phyloP scores from a whole-genome alignment of 2,797 vertebrate species.

The Pseudocheirus occidentalis region DNA sequence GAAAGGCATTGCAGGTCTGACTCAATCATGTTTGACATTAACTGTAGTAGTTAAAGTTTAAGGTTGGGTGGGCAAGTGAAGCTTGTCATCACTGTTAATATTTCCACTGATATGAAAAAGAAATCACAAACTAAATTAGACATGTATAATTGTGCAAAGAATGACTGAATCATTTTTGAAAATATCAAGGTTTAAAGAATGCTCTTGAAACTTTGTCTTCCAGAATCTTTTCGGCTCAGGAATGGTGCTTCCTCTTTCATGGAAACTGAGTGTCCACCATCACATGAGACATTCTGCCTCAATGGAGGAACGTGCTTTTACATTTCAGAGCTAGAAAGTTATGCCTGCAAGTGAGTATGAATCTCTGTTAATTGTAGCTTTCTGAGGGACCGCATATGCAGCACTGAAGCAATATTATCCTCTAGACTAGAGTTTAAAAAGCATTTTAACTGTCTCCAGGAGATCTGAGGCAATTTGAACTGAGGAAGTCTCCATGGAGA shows the following conservation, averaged over 20 bases:
- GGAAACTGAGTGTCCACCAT: slow-evolving; percentile 87
- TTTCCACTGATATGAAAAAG: not conserved
- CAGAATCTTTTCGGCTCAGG: slow-evolving; percentile 73
- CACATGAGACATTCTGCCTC: slow-evolving; percentile 91
- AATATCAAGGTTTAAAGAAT: slow-evolving; percentile 6
- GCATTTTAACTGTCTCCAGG: not conserved
- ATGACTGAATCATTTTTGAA: slow-evolving; percentile 21
- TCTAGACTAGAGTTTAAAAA: not conserved
- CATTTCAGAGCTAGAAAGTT: slow-evolving; percentile 88
- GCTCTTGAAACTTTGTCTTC: slow-evolving; percentile 74
- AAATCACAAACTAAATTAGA: not conserved
- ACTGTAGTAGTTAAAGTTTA: not conserved
- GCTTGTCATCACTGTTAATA: not conserved
- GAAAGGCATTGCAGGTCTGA: not conserved
- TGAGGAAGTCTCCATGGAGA: not conserved
- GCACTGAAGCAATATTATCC: not conserved
- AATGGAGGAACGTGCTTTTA: slow-evolving; percentile 92
- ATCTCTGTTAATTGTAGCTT: slow-evolving; percentile 16
- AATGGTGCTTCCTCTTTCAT: slow-evolving; percentile 53
- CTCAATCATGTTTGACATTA: not conserved
- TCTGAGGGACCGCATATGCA: not conserved
- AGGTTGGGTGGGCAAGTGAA: not conserved
- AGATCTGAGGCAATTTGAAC: not conserved
- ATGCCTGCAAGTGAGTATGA: slow-evolving; percentile 93
- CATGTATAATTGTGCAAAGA: not conserved